These are phyloP conservation scores for human (Homo sapiens) DNA, from an alignment of 2,113 vertebrate species.

Conservation along the genomic window GRCh38 chr2:215446501-215447000, in stretches of 20 bases:
- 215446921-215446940: neutral
- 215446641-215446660: neutral
- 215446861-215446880: neutral
- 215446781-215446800: neutral
- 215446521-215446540: neutral
- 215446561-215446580: neutral
- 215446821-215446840: neutral
- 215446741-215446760: neutral
- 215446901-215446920: neutral
- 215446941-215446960: neutral
- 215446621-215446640: neutral
- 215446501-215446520: neutral
- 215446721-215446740: neutral
- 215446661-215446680: neutral
- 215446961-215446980: neutral
- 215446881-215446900: neutral
- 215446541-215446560: neutral
- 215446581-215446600: neutral
- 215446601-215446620: neutral
- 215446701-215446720: neutral
- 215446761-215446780: neutral
- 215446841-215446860: neutral
- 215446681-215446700: neutral
- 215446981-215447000: neutral
- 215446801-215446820: neutral